A percentile compares a stretch with the other conserved stretches of the same genome.
phyloP scores from a whole-genome alignment of 2,113 vertebrate genomes.

The Xenus cinereus region DNA sequence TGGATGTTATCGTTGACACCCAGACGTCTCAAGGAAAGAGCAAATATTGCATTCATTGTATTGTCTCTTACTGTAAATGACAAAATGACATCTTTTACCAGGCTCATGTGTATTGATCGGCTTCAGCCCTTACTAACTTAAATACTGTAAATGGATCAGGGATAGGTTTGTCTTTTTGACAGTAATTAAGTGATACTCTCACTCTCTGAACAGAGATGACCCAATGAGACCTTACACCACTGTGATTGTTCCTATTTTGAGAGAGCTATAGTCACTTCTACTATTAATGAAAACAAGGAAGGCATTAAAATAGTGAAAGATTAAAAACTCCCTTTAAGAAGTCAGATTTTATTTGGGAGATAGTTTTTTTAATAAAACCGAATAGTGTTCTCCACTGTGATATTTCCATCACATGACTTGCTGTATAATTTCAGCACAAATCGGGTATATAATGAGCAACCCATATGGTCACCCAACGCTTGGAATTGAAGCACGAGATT shows the following conservation, averaged over 20 bases:
- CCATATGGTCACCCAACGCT: neutral
- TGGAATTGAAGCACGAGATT: neutral
- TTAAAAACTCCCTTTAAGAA: neutral
- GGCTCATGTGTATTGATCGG: neutral
- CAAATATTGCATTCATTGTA: neutral
- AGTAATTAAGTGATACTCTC: neutral
- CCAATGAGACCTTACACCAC: neutral
- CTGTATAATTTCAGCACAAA: neutral
- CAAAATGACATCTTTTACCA: neutral
- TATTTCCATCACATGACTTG: neutral
- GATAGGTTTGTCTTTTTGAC: neutral
- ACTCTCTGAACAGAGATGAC: neutral
- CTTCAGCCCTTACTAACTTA: neutral
- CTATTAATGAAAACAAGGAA: neutral
- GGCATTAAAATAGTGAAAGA: neutral
- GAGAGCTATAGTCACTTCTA: neutral
- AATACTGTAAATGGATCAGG: neutral
- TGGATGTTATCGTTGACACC: neutral
- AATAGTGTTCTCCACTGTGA: neutral
- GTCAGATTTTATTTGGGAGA: neutral
- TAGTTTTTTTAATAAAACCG: neutral
- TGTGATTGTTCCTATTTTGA: neutral
- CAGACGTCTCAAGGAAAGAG: neutral
- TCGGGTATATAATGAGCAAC: neutral
- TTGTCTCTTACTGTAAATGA: conserved; percentile 1